Evolutionary conservation across 2,888 invertebrate genomes (phyloP).

Genomic region (Nycteola revayana): DNA sequence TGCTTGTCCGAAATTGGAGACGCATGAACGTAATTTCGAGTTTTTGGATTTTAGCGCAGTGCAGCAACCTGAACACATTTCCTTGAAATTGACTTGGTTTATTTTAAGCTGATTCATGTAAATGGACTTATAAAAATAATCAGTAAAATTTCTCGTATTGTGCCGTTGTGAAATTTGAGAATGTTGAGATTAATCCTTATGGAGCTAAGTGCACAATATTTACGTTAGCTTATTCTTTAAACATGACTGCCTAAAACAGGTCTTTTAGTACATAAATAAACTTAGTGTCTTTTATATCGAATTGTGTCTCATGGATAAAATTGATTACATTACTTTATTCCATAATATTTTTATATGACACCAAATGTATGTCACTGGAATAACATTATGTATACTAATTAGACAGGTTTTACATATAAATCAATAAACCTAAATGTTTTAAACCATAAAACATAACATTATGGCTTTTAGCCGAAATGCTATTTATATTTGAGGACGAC

Average conservation of each 20-base stretch:
- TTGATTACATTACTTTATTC: too few relatives aligned
- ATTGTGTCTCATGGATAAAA: too few relatives aligned
- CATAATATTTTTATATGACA: too few relatives aligned
- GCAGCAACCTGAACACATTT: conserved; percentile 21
- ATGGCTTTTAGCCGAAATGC: conserved; percentile 26
- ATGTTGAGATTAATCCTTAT: conserved; percentile 33
- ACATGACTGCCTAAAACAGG: conserved; percentile 11
- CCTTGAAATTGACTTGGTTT: conserved; percentile 29
- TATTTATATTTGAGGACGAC: conserved; percentile 18
- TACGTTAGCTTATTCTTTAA: conserved; percentile 27
- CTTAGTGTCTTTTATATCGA: background rate
- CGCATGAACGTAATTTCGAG: conserved; percentile 20
- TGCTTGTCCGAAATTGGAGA: conserved; percentile 27
- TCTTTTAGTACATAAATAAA: conserved; percentile 13
- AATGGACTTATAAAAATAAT: conserved; percentile 40
- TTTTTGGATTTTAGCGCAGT: conserved; percentile 12
- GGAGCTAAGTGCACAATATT: conserved; percentile 43
- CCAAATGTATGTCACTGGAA: too few relatives aligned
- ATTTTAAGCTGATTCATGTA: conserved; percentile 32
- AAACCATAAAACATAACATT: conserved; percentile 28
- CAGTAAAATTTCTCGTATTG: conserved; percentile 25
- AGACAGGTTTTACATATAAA: conserved; percentile 1
- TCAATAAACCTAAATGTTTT: conserved; percentile 41
- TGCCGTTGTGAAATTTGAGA: conserved; percentile 33
- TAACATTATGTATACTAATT: too few relatives aligned